Base-by-base conservation (phyloP, 2,888 invertebrate genomes). In the Cataglyphis albicans region DNA sequence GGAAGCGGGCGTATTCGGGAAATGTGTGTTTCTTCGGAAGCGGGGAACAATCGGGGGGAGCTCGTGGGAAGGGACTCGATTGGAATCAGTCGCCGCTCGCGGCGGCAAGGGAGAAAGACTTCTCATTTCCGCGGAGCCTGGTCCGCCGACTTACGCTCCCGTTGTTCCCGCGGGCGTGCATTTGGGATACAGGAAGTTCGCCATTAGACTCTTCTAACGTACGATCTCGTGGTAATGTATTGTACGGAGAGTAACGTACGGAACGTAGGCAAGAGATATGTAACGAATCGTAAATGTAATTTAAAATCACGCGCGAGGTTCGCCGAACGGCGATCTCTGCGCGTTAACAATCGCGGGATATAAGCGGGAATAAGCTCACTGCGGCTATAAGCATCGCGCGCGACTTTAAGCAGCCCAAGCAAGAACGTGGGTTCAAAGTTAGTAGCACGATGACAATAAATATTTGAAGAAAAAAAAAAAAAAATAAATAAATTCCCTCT, bases 1-100 rank as follows among this genome's bases (percentile, higher is more conserved):
- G 78, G 78, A 80, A 80, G 78, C 78, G 78, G 78, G 78, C 78
- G 78, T 80, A 80, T 80, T 80, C 73, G 78, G 72, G 78, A 80
- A 80, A 76, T 38, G 76, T 55, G 59, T 80, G 59, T 80, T 80
- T 72, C 78, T 80, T 80, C 72, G 59, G 78, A 72, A 44, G 44
- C 59, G 72, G 57, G 44, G 78, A 80, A 80, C 78, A 80, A 80
- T 80, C 72, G 59, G 73, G 48, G 57, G 21, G 21, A 59, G 55
- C 55, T 25, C 78, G 78, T 80, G 78, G 78, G 78, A 80, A 80
- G 78, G 72, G 44, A 32, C 44, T 72, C 35, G 72, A 80, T 80
- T 78, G 78, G 57, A 70, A 78, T 78, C 78, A 70, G 78, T 70
- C 70, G 70, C 41, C 25, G 57, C 57, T 68, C 57, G 41, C 21